phyloP scores from a whole-genome alignment of 2,797 vertebrate species.

The Anguilla obscura region DNA sequence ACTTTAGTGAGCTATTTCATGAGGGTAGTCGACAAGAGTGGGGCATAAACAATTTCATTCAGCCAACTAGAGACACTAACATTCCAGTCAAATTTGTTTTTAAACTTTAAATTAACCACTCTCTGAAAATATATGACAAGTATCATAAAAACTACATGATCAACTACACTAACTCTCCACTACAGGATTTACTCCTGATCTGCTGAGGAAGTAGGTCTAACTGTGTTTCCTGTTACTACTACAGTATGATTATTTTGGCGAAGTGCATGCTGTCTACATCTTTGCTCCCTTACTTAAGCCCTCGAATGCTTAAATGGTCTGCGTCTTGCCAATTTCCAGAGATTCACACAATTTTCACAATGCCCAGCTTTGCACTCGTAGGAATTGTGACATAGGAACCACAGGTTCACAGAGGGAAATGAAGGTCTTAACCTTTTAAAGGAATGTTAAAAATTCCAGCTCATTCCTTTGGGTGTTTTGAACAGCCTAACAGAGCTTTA shows the following conservation, averaged over 20 bases:
- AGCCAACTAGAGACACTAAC: background rate
- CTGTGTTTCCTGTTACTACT: background rate
- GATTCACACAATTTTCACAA: background rate
- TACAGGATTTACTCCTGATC: background rate
- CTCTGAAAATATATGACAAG: background rate
- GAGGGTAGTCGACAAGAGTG: background rate
- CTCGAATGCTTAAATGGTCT: background rate
- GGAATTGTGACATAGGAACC: background rate
- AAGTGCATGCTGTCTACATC: background rate
- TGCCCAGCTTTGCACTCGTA: background rate
- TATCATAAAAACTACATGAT: background rate
- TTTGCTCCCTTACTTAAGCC: background rate
- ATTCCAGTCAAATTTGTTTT: background rate
- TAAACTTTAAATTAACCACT: background rate
- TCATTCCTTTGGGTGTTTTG: slow-evolving; percentile 6
- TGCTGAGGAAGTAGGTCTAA: background rate
- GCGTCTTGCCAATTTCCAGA: background rate
- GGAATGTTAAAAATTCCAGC: background rate
- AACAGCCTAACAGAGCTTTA: slow-evolving; percentile 8
- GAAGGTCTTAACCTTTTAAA: slow-evolving; percentile 15
- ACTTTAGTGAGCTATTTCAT: background rate
- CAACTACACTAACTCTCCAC: background rate
- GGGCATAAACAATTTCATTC: background rate
- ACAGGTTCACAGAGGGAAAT: background rate
- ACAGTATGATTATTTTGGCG: background rate